These are phyloP conservation scores for Agrotis exclamationis DNA, from an alignment of 2,888 invertebrate genomes.

Conservation along the genomic window DNA sequence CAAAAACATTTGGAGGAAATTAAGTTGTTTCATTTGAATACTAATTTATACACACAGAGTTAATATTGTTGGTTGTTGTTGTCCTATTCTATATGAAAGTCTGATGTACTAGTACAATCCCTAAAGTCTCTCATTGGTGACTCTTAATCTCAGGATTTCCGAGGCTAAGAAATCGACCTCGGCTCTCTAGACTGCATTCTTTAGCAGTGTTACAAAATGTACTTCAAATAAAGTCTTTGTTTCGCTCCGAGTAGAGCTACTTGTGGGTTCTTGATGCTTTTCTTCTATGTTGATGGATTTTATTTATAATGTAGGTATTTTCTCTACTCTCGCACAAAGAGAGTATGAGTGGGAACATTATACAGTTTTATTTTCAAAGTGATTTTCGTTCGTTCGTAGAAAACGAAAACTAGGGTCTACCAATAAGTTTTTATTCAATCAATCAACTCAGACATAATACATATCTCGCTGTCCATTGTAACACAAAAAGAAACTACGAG, in stretches of 20 bases:
- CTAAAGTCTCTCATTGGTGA: slow-evolving; percentile 14
- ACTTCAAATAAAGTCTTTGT: slow-evolving; percentile 39
- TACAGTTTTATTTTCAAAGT: too few relatives aligned
- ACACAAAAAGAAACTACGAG: neutral
- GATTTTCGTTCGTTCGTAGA: too few relatives aligned
- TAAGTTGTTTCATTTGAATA: slow-evolving; percentile 12
- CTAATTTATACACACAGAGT: slow-evolving; percentile 7
- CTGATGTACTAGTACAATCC: slow-evolving; percentile 14
- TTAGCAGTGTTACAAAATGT: slow-evolving; percentile 30
- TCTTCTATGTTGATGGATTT: neutral
- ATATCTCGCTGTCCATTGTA: neutral
- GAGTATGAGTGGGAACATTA: too few relatives aligned
- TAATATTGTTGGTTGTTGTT: slow-evolving; percentile 7
- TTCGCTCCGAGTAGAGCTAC: slow-evolving; percentile 9
- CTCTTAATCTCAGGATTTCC: slow-evolving; percentile 39
- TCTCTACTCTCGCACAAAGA: neutral
- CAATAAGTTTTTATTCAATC: neutral
- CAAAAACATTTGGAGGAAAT: slow-evolving; percentile 7
- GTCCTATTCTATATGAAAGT: slow-evolving; percentile 11
- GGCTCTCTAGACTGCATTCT: slow-evolving; percentile 37
- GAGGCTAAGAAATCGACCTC: slow-evolving; percentile 19
- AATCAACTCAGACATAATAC: neutral
- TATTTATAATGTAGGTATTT: slow-evolving; percentile 10
- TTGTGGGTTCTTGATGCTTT: neutral
- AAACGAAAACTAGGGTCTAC: neutral